phyloP scores from a whole-genome alignment of 2,888 invertebrate species.

The Agriopis marginaria region DNA sequence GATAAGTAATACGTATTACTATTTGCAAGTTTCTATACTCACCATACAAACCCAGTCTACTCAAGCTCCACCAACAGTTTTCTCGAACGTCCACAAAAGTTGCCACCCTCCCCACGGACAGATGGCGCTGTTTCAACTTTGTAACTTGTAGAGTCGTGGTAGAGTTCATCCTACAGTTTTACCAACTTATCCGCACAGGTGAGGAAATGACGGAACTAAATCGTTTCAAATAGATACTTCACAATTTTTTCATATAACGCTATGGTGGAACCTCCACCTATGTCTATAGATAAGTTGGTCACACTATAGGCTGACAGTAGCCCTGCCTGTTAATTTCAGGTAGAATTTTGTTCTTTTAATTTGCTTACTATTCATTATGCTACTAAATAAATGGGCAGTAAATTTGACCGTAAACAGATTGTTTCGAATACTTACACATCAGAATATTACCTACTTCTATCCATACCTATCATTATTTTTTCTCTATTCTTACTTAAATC shows the following conservation, averaged over 20 bases:
- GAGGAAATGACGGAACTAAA: neutral
- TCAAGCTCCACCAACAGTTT: constrained; percentile 10
- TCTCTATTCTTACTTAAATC: too few species aligned
- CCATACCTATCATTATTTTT: too few species aligned
- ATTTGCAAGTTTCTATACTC: neutral
- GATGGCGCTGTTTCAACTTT: constrained; percentile 42
- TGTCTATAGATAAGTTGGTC: neutral
- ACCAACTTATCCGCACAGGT: neutral
- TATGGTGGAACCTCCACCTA: neutral
- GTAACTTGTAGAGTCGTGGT: too few species aligned
- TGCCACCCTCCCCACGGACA: constrained; percentile 18
- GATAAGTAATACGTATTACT: too few species aligned
- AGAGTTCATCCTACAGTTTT: neutral
- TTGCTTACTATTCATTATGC: too few species aligned
- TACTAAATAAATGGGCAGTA: too few species aligned
- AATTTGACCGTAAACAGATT: too few species aligned
- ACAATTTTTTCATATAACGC: neutral
- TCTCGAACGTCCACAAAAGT: constrained; percentile 12
- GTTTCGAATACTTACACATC: too few species aligned
- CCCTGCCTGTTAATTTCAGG: too few species aligned
- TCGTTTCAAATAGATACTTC: neutral
- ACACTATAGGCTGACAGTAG: neutral
- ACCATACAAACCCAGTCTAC: constrained; percentile 5
- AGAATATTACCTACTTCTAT: too few species aligned
- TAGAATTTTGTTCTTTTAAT: too few species aligned